Percentiles rank a stretch among this genome's conserved stretches.
Conservation (phyloP, 2,113 vertebrate genomes). For the Quiscalus mexicanus region DNA sequence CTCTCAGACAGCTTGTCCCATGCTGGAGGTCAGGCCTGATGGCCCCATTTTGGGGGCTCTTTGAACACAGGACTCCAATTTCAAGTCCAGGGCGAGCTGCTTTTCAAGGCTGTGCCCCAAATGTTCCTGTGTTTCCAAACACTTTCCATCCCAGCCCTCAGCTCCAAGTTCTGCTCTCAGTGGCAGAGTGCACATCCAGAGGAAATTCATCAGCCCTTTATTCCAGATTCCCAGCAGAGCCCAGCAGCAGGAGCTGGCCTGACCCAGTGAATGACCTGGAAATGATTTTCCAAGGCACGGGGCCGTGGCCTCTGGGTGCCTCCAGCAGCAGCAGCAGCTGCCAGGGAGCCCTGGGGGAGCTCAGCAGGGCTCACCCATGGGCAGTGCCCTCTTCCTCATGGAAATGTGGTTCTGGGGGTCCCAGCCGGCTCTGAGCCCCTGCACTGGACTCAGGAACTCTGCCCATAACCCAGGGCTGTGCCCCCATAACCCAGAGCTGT, state of each 20-base stretch:
- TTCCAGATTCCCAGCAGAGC: conserved; percentile 14
- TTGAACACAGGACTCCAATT: background rate
- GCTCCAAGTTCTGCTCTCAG: background rate
- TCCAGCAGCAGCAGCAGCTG: background rate
- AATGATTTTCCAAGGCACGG: background rate
- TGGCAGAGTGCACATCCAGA: background rate
- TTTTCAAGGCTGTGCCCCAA: background rate
- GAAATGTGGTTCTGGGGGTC: background rate
- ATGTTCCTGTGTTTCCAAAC: conserved; percentile 7
- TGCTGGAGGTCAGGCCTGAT: background rate
- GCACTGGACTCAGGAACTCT: background rate
- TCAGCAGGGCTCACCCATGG: background rate
- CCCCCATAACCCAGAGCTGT: too few species aligned
- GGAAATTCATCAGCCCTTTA: background rate
- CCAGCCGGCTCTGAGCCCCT: background rate
- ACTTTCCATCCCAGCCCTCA: background rate
- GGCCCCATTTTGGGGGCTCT: background rate
- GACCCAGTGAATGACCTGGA: background rate
- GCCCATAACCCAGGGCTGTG: too few species aligned
- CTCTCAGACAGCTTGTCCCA: background rate
- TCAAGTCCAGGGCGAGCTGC: background rate
- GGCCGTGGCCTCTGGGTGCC: background rate
- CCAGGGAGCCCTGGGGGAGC: background rate
- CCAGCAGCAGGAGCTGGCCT: background rate
- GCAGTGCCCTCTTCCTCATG: background rate